A percentile compares a stretch with the other conserved stretches of the same genome.
These are phyloP conservation scores for Megalonaias nervosa DNA, from an alignment of 1,140 invertebrate species.

Conservation along the genomic window DNA sequence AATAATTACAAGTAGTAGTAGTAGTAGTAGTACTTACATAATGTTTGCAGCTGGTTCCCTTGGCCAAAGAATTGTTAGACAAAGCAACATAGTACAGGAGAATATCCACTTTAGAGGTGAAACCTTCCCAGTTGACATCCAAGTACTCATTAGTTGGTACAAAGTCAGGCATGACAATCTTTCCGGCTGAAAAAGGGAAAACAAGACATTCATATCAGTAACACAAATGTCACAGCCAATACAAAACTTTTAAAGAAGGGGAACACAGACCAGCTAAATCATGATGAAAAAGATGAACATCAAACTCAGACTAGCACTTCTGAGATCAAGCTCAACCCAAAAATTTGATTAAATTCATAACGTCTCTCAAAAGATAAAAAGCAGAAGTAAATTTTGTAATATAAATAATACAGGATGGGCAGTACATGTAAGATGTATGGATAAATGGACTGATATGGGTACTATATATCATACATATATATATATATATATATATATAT, in stretches of 20 bases:
- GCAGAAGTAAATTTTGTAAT: too few species aligned
- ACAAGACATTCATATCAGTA: background rate
- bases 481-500: too few species aligned
- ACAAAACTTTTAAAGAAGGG: background rate
- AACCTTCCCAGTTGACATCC: conserved; percentile 33
- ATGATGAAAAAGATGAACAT: too few species aligned
- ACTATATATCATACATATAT: too few species aligned
- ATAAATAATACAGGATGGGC: too few species aligned
- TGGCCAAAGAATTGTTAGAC: conserved; percentile 2
- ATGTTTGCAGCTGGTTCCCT: conserved; percentile 14
- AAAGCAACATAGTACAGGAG: conserved; percentile 41
- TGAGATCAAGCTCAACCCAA: too few species aligned
- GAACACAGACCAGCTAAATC: background rate
- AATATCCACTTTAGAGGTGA: conserved; percentile 39
- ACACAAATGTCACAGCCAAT: background rate
- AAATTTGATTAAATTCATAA: too few species aligned
- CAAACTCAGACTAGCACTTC: too few species aligned
- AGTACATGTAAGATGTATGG: too few species aligned
- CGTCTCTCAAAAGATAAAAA: too few species aligned
- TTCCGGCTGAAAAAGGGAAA: conserved; percentile 26
- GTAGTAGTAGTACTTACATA: conserved; percentile 5
- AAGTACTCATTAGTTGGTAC: conserved; percentile 3
- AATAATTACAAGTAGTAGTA: too few species aligned
- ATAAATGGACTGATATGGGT: too few species aligned
- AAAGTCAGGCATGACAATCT: conserved; percentile 26